Evolutionary conservation across 2,888 invertebrate genomes (phyloP).

Genomic region (Drosophila suboccidentalis): DNA sequence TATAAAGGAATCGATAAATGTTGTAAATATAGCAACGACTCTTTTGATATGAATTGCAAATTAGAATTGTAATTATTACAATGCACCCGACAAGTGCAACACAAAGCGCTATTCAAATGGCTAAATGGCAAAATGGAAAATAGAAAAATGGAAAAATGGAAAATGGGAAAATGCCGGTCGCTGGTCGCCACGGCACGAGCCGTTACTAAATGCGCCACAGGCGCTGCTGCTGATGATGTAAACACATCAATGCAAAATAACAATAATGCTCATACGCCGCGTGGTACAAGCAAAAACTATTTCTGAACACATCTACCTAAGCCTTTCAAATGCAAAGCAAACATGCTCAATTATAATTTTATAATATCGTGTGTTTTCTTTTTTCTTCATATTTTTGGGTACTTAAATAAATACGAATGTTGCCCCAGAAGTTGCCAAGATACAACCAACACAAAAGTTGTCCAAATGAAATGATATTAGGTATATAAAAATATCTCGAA

Average conservation of each 20-base stretch:
- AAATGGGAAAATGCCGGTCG: slow-evolving; percentile 50
- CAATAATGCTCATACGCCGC: slow-evolving; percentile 59
- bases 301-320: slow-evolving; percentile 24
- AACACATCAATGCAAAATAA: slow-evolving; percentile 54
- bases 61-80: slow-evolving; percentile 64
- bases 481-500: not conserved
- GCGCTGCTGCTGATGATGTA: slow-evolving; percentile 50
- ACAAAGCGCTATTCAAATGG: slow-evolving; percentile 40
- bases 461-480: not conserved
- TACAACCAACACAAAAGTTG: not conserved
- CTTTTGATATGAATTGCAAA: slow-evolving; percentile 74
- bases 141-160: slow-evolving; percentile 32
- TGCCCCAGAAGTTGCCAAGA: not conserved
- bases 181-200: slow-evolving; percentile 22
- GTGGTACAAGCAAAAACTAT: slow-evolving; percentile 41
- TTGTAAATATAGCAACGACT: slow-evolving; percentile 67
- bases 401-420: slow-evolving; percentile 1
- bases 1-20: slow-evolving; percentile 70
- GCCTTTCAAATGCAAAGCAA: slow-evolving; percentile 13
- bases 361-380: not conserved
- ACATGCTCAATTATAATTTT: slow-evolving; percentile 5
- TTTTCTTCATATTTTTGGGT: not conserved
- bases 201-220: slow-evolving; percentile 32
- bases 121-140: slow-evolving; percentile 20
- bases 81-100: slow-evolving; percentile 46